Conservation (phyloP, 2,113 vertebrate genomes). For the Erythrolamprus reginae region DNA sequence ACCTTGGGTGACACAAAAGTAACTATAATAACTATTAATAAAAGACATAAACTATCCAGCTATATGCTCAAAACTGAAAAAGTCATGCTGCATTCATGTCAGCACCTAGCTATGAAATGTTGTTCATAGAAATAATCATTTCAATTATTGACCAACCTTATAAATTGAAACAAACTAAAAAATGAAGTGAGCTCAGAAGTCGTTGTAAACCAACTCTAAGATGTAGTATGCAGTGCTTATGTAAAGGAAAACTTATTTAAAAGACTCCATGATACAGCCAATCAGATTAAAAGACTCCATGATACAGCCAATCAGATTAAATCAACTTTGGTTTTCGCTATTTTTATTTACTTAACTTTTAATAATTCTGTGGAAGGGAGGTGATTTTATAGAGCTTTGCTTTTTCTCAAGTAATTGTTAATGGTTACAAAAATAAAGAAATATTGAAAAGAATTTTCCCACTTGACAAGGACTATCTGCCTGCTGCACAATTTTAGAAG, state of each 20-base stretch:
- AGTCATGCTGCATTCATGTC: neutral
- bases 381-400: neutral
- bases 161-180: neutral
- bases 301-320: neutral
- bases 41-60: neutral
- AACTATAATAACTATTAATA: neutral
- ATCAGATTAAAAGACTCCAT: neutral
- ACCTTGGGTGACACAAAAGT: neutral
- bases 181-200: neutral
- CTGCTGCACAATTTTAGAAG: neutral
- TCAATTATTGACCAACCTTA: neutral
- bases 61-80: neutral
- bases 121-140: neutral
- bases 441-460: neutral
- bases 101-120: neutral
- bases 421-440: neutral
- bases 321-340: neutral
- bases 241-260: neutral
- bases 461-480: neutral
- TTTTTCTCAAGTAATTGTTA: neutral
- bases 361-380: neutral
- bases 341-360: neutral
- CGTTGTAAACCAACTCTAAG: neutral
- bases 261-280: neutral
- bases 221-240: neutral